phyloP scores from a whole-genome alignment of 2,113 vertebrate species.

The Aplodontia rufa region DNA sequence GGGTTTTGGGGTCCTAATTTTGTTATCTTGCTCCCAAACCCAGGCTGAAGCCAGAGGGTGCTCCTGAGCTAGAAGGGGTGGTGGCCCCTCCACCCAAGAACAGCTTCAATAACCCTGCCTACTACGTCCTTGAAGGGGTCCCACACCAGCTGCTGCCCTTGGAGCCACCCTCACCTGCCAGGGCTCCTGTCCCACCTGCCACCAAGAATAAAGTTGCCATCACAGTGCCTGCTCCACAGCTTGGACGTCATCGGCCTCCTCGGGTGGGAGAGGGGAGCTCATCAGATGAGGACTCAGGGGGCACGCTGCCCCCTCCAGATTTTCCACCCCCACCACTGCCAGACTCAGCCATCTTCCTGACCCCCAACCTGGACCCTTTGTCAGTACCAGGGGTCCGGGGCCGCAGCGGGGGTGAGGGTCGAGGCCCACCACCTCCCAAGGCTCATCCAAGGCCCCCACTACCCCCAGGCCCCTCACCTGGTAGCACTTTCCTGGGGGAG shows the following conservation, averaged over 20 bases:
- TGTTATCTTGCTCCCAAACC: not conserved
- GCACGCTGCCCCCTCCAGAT: slow-evolving; percentile 91
- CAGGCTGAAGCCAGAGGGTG: slow-evolving; percentile 89
- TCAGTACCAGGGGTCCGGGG: slow-evolving; percentile 73
- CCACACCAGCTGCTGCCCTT: slow-evolving; percentile 91
- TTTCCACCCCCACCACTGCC: slow-evolving; percentile 70
- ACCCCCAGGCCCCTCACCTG: slow-evolving; percentile 49
- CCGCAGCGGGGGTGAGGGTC: slow-evolving; percentile 79
- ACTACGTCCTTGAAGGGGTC: slow-evolving; percentile 97
- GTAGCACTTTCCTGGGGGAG: slow-evolving; percentile 75
- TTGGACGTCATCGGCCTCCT: slow-evolving; percentile 74
- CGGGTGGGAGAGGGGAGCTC: slow-evolving; percentile 88
- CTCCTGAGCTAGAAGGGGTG: slow-evolving; percentile 84
- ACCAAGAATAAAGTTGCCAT: slow-evolving; percentile 86
- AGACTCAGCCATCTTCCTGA: slow-evolving; percentile 71
- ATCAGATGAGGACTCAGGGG: slow-evolving; percentile 89
- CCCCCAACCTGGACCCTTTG: slow-evolving; percentile 68
- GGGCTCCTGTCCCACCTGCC: slow-evolving; percentile 77
- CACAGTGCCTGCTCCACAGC: slow-evolving; percentile 72
- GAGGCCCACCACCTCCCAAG: slow-evolving; percentile 78
- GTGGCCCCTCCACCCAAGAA: slow-evolving; percentile 86
- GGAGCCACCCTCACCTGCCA: slow-evolving; percentile 69
- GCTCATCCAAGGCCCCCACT: slow-evolving; percentile 79
- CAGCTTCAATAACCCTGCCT: slow-evolving; percentile 98
- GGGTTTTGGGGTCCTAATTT: not conserved